Conservation (phyloP, 2,888 invertebrate genomes). For the Parapristionchus giblindavisi region DNA sequence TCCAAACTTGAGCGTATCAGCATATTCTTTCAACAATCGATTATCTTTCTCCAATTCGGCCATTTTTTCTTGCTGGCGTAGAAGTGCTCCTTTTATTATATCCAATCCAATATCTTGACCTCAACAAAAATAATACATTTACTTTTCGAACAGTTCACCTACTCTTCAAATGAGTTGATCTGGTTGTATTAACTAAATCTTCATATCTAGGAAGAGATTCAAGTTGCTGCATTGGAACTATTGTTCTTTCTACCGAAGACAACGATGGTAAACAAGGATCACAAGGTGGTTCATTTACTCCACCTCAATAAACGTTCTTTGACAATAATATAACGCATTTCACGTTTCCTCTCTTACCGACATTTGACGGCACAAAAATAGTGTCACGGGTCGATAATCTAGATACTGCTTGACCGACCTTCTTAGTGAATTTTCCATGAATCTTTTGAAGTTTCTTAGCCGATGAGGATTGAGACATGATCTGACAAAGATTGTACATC, state of each 20-base stretch:
- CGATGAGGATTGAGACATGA: neutral
- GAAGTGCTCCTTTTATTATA: conserved; percentile 10
- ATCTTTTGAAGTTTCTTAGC: conserved; percentile 12
- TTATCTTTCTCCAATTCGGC: conserved; percentile 2
- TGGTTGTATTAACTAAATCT: neutral
- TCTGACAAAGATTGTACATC: too few relatives aligned
- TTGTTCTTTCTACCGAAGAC: too few relatives aligned
- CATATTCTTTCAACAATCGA: conserved; percentile 4
- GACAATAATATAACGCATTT: too few relatives aligned
- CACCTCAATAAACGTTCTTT: too few relatives aligned
- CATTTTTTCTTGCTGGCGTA: neutral
- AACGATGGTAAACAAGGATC: neutral
- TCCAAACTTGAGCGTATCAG: conserved; percentile 29
- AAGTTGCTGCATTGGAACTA: too few relatives aligned
- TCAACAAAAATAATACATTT: neutral
- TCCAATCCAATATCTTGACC: conserved; percentile 27
- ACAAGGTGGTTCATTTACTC: neutral
- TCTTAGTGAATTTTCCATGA: conserved; percentile 20
- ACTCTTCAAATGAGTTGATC: neutral
- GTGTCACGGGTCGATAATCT: conserved; percentile 5
- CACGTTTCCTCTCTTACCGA: too few relatives aligned
- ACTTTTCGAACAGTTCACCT: neutral
- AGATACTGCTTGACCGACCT: conserved; percentile 9
- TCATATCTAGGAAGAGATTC: too few relatives aligned
- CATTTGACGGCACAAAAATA: conserved; percentile 24